Base-by-base conservation (phyloP, 2,113 vertebrate genomes). In the Brachyistius frenatus region DNA sequence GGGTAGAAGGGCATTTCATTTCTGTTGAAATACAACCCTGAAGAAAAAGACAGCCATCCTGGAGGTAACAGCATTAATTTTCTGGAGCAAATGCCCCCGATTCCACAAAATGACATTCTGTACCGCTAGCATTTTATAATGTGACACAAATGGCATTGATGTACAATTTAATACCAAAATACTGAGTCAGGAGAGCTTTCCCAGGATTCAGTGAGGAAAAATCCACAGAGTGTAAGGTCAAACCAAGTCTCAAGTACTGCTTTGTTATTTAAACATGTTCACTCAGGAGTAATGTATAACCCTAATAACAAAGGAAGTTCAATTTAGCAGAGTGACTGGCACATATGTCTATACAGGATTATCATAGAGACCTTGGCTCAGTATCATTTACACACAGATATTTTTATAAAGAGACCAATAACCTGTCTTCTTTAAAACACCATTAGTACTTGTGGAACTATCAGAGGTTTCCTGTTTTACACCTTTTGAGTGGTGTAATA, bases 41-140 rank as follows among this genome's bases (percentile, higher is more conserved):
- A 91, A 98, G 96, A 98, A 95, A 96, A 95, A 94, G 95, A 94
- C 94, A 78, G 94, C 94, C 95, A 96, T 95, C 96, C 81, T 95
- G 95, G 94, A 96, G 95, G 95, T 96, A 96, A 95, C 94, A 88
- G 92, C 96, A 98, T 97, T 97, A 95, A 97, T 97, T 98, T 96
- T 96, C 94, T 92, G 93, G 93, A 96, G 95, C 95, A 97, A 97
- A 96, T 94, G 95, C 95, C 95, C 94, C 93, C 23, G 93, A 96
- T 97, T 97, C 66, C 94, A 93, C 94, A 95, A 96, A 96, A 97
- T 97, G 95, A 97, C 96, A 96, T 96, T 96, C 94, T 95, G 94
- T 96, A 97, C 94, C 93, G 94, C 96, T 96, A 96, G 95, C 96
- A 96, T 96, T 97, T 97, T 95, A 97, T 86, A 97, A 98, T 96